Evolutionary conservation across 2,888 invertebrate species (phyloP), one percentile per base, ranked within the genome.

Genomic region (Pandemis heparana): DNA sequence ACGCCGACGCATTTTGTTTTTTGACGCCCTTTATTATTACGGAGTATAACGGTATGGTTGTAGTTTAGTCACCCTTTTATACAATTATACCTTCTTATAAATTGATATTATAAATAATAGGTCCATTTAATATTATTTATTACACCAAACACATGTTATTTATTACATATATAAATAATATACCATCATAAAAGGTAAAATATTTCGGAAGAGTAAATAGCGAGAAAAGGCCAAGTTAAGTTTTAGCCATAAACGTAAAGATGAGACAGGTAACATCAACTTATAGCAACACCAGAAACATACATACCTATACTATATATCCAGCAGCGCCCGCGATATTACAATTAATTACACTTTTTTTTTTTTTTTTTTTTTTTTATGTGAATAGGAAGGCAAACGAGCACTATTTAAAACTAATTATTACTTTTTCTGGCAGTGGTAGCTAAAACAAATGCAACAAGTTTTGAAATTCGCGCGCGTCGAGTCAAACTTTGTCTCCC

Each of bases 341-440:
- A 63, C 8, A 23, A 59, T 62, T 62, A n/a, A n/a, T n/a, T n/a
- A n/a, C n/a, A n/a, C n/a, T n/a, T n/a, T n/a, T n/a, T n/a, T n/a
- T n/a, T n/a, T n/a, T n/a, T n/a, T 10, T 6, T 14, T n/a, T n/a
- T n/a, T n/a, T n/a, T n/a, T n/a, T n/a, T n/a, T n/a, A n/a, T n/a
- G n/a, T n/a, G n/a, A n/a, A n/a, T n/a, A n/a, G n/a, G n/a, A n/a
- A n/a, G n/a, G n/a, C n/a, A n/a, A n/a, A n/a, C n/a, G n/a, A n/a
- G 8, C 74, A 69, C 74, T 74, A 59, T 46, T 53, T 71, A 63
- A 32, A 59, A 51, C 64, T 70, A 74, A 61, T 74, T 74, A 74
- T 69, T 74, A 70, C 60, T 74, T 69, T 68, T 39, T 10, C 51
- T 69, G 74, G 74, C 74, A 74, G 74, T 74, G 74, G 41, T 59